These are phyloP conservation scores for Leptinotarsa lineolata DNA, from an alignment of 1,140 invertebrate genomes.

Conservation along the genomic window DNA sequence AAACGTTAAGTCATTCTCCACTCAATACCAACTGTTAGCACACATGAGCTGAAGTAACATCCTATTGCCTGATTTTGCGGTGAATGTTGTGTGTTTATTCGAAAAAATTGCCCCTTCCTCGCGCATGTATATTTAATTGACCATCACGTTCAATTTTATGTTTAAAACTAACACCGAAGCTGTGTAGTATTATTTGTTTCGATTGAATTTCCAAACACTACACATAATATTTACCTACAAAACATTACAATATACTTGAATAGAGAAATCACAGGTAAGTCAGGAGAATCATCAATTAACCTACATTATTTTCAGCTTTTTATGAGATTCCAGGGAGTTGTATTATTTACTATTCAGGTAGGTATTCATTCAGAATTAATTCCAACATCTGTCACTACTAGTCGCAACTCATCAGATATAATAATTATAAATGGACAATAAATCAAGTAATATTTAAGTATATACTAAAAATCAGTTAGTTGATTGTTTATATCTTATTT, in stretches of 20 bases:
- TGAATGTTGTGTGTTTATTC: constrained; percentile 34
- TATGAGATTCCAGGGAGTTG: neutral
- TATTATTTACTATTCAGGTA: neutral
- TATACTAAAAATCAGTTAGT: too few relatives aligned
- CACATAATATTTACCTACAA: neutral
- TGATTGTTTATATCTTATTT: too few relatives aligned
- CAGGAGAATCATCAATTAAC: neutral
- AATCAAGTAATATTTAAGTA: too few relatives aligned
- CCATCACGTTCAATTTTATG: constrained; percentile 36
- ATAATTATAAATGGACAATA: too few relatives aligned
- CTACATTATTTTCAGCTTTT: neutral
- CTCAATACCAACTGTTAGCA: neutral
- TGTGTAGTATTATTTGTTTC: constrained; percentile 25
- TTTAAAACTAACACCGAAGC: constrained; percentile 25
- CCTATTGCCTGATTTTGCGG: constrained; percentile 36
- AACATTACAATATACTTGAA: neutral
- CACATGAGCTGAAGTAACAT: neutral
- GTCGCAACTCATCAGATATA: too few relatives aligned
- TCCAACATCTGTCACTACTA: too few relatives aligned
- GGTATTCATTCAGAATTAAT: too few relatives aligned
- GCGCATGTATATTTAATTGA: constrained; percentile 44
- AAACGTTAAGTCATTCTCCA: too few relatives aligned
- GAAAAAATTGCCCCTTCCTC: constrained; percentile 39
- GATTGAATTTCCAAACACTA: constrained; percentile 20
- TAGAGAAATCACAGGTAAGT: neutral